Evolutionary conservation across 2,888 invertebrate species (phyloP).

Genomic region (Thymelicus acteon): DNA sequence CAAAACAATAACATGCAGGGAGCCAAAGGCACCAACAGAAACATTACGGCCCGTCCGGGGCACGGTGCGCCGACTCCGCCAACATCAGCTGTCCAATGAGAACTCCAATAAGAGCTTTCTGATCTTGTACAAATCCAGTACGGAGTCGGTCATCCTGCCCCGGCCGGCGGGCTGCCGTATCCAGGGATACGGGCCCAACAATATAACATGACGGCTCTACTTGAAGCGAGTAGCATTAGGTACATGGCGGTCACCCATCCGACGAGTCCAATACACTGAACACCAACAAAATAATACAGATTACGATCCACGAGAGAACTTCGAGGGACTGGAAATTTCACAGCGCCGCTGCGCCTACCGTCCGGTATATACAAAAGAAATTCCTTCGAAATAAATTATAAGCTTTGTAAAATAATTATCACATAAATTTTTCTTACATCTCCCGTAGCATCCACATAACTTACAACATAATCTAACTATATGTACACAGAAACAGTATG

Average conservation of each 20-base stretch:
- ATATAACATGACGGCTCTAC: constrained; percentile 77
- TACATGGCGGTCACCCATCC: constrained; percentile 66
- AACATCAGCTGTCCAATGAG: constrained; percentile 52
- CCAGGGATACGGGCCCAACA: constrained; percentile 68
- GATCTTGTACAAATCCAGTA: constrained; percentile 43
- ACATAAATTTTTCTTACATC: constrained; percentile 81
- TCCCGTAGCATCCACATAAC: constrained; percentile 76
- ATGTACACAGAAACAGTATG: constrained; percentile 71
- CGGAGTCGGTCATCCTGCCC: constrained; percentile 35
- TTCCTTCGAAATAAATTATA: constrained; percentile 83
- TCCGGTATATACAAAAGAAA: constrained; percentile 77
- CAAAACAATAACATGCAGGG: constrained; percentile 73
- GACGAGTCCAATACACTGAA: constrained; percentile 67
- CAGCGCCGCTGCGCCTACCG: constrained; percentile 52
- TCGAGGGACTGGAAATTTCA: constrained; percentile 50
- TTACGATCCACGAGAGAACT: constrained; percentile 66
- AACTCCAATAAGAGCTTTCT: constrained; percentile 57
- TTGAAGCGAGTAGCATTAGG: constrained; percentile 76
- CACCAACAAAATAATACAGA: constrained; percentile 62
- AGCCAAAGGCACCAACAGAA: constrained; percentile 47
- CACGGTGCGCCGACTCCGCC: constrained; percentile 43
- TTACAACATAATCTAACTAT: constrained; percentile 78
- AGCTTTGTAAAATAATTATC: constrained; percentile 84
- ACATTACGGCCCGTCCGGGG: constrained; percentile 45
- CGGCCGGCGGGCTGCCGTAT: constrained; percentile 45